Evolutionary conservation across 2,797 vertebrate species (phyloP), one percentile per base, ranked within the genome.

Genomic region (Silurus aristotelis): DNA sequence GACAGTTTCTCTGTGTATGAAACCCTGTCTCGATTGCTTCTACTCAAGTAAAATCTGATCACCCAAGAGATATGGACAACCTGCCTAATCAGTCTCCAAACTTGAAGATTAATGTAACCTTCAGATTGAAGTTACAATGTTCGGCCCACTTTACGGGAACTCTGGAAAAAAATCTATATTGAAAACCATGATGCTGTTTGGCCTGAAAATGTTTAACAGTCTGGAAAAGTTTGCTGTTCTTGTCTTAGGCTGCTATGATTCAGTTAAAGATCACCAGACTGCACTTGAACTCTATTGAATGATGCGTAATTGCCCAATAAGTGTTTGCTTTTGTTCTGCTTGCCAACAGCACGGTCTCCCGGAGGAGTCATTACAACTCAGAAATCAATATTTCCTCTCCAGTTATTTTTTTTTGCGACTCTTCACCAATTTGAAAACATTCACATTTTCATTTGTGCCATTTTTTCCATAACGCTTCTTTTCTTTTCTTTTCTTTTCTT

Each of bases 301-400:
- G 58, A 31, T 5, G 27, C 52, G 60, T 48, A 83, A 83, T 83
- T 61, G 58, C 79, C n/a, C n/a, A 67, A 66, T 81, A 55, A 81
- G 63, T 66, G 63, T 81, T 43, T 67, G 46, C n/a, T 81, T 81
- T 81, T 80, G 46, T 81, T 55, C 79, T 67, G 61, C 63, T 67
- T 31, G 63, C 79, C 63, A 81, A 46, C 63, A 55, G 79, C 63
- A 67, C 48, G 13, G 79, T 67, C 79, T 55, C 70, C 31, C 58
- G 52, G 25, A 64, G 60, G 60, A 83, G 71, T 75, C 71, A 75
- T 83, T 83, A 83, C 3, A 6, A 83, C 60, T 83, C 31, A n/a
- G 61, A n/a, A 75, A 83, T 83, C 82, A 73, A 83, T 83, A 64
- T 83, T 73, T 83, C 58, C 58, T 52, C 19, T 17, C 82, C 25